Base-by-base conservation (phyloP, 2,797 vertebrate genomes). In the Dryobates pubescens region DNA sequence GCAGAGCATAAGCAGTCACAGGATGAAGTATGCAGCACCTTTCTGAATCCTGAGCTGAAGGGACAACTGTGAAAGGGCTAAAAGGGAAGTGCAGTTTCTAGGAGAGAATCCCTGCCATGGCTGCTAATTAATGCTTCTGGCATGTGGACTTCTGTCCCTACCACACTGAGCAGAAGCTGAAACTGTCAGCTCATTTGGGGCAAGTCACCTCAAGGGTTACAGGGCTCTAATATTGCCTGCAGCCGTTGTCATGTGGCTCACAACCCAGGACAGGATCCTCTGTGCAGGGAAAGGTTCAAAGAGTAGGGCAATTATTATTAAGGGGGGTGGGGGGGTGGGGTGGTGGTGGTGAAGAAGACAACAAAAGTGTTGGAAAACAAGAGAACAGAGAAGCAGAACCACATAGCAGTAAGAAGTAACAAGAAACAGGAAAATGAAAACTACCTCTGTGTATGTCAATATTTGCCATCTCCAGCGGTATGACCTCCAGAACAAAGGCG, bases 401-500 rank as follows among this genome's bases (percentile, higher is more conserved):
- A 65, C 43, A 36, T 18, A 89, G 70, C 83, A 57, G 65, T 82
- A 32, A 81, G 83, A 88, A 67, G 79, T 95, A 96, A 97, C 90
- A 95, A 96, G 94, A 96, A 96, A 95, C n/a, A 65, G 78, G 96
- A 91, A 94, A 94, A 94, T 73, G 86, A 91, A 93, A 92, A 93
- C 88, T 92, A 76, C 76, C 92, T 93, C 86, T 74, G 34, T 88
- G 91, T 95, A 90, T 94, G 95, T 96, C 96, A 96, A 96, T 96
- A 97, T 96, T 97, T 97, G 93, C 90, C 88, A 89, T 90, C 76
- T 49, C 89, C 82, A 77, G 87, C 92, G 85, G 91, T 4, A 89
- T 56, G 93, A 96, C 93, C 96, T 81, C 63, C 83, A 72, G 96
- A 93, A 97, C 95, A 96, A 96, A 97, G 95, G 92, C 65, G 34